Conservation (phyloP, 2,113 vertebrate species). For the Cynopterus brachyotis region DNA sequence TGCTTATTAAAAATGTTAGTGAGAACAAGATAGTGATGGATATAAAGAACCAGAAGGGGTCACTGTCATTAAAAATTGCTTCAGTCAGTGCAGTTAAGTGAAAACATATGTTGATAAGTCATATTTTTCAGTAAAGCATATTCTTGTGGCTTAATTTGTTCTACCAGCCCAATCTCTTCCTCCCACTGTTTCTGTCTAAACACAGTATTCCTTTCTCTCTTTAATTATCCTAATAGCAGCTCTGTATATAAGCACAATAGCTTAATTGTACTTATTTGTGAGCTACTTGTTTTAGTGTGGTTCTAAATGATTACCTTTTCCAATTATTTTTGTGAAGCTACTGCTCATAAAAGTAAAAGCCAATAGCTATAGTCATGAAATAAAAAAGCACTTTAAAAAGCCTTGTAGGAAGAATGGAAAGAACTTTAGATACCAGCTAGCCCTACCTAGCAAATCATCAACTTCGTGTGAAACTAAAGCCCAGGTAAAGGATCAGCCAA, state of each 20-base stretch:
- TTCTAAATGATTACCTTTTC: conserved; percentile 77
- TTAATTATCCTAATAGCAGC: conserved; percentile 81
- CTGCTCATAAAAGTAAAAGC: conserved; percentile 67
- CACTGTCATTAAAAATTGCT: conserved; percentile 72
- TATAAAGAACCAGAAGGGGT: conserved; percentile 52
- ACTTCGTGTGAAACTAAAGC: not conserved
- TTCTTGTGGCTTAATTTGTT: conserved; percentile 66
- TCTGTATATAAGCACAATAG: conserved; percentile 76
- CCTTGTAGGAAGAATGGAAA: not conserved
- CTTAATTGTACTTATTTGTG: conserved; percentile 76
- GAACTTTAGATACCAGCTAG: not conserved
- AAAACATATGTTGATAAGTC: conserved; percentile 77
- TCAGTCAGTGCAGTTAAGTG: conserved; percentile 71
- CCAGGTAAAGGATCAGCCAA: not conserved
- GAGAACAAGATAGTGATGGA: conserved; percentile 67
- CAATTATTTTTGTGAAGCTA: conserved; percentile 71
- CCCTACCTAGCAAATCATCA: not conserved
- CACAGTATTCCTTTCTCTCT: conserved; percentile 71
- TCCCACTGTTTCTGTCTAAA: conserved; percentile 80
- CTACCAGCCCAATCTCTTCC: conserved; percentile 53
- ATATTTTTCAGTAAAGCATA: conserved; percentile 77
- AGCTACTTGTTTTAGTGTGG: conserved; percentile 71
- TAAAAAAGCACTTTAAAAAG: not conserved
- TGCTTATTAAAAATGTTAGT: conserved; percentile 65
- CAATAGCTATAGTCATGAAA: not conserved